phyloP scores from a whole-genome alignment of 1,140 invertebrate genomes.

The Notospermus geniculatus region DNA sequence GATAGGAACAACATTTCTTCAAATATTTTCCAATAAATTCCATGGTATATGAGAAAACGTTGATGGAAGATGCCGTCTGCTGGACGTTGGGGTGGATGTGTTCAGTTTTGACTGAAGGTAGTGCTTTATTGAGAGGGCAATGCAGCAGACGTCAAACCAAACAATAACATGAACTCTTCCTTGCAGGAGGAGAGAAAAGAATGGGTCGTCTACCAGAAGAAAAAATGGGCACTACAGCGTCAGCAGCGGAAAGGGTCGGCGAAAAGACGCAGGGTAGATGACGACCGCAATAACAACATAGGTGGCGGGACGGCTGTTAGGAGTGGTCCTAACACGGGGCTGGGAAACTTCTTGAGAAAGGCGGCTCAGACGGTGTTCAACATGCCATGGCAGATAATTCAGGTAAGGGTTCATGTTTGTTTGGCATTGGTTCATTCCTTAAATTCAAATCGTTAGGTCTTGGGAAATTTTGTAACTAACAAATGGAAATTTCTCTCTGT shows the following conservation, averaged over 20 bases:
- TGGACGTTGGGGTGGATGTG: too few species aligned
- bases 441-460: not conserved
- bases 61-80: too few species aligned
- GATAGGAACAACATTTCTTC: too few species aligned
- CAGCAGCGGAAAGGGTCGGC: constrained; percentile 51
- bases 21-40: too few species aligned
- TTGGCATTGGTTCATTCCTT: not conserved
- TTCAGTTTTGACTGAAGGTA: too few species aligned
- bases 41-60: too few species aligned
- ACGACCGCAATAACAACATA: constrained; percentile 26
- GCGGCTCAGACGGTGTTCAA: constrained; percentile 79
- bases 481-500: constrained; percentile 1
- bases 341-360: constrained; percentile 79
- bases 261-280: constrained; percentile 36
- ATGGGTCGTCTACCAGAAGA: constrained; percentile 91
- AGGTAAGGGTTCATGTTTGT: constrained; percentile 62
- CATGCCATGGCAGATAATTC: constrained; percentile 89
- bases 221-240: constrained; percentile 88
- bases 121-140: too few species aligned
- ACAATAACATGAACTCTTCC: too few species aligned
- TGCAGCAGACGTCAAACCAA: too few species aligned
- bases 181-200: constrained; percentile 62
- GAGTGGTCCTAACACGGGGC: constrained; percentile 44
- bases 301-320: constrained; percentile 14
- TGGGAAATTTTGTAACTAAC: too few species aligned